Evolutionary conservation across 2,888 invertebrate species (phyloP).

Genomic region (Callyntrura guangdongensis): DNA sequence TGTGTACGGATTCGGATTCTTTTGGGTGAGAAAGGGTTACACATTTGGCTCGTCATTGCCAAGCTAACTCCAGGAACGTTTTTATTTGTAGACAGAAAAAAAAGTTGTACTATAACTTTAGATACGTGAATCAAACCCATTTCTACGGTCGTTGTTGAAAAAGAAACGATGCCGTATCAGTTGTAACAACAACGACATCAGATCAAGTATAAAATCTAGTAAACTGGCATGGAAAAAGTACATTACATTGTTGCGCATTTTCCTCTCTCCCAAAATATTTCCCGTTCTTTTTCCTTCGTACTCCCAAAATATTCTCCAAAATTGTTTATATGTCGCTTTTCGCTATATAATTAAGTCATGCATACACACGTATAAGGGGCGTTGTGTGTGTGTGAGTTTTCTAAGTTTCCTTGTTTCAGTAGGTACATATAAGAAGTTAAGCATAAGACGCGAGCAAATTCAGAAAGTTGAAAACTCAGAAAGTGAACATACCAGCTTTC

Average conservation of each 20-base stretch:
- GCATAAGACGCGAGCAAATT: constrained; percentile 10
- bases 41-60: not conserved
- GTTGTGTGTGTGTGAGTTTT: not conserved
- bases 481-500: constrained; percentile 50
- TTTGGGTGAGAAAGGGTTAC: constrained; percentile 3
- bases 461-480: constrained; percentile 57
- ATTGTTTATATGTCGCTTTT: not conserved
- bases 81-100: constrained; percentile 12
- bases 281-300: too few relatives aligned
- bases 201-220: constrained; percentile 36
- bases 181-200: constrained; percentile 34
- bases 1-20: not conserved
- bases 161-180: not conserved
- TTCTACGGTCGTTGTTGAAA: constrained; percentile 22
- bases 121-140: constrained; percentile 3
- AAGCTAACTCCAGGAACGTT: not conserved
- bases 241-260: constrained; percentile 53
- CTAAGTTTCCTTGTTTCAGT: not conserved
- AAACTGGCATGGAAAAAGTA: not conserved
- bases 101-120: constrained; percentile 13
- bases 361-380: not conserved
- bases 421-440: too few relatives aligned
- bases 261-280: not conserved
- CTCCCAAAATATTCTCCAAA: constrained; percentile 14
- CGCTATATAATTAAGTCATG: constrained; percentile 35